These are phyloP conservation scores for Hyles lineata DNA, from an alignment of 2,888 invertebrate species.

Conservation along the genomic window DNA sequence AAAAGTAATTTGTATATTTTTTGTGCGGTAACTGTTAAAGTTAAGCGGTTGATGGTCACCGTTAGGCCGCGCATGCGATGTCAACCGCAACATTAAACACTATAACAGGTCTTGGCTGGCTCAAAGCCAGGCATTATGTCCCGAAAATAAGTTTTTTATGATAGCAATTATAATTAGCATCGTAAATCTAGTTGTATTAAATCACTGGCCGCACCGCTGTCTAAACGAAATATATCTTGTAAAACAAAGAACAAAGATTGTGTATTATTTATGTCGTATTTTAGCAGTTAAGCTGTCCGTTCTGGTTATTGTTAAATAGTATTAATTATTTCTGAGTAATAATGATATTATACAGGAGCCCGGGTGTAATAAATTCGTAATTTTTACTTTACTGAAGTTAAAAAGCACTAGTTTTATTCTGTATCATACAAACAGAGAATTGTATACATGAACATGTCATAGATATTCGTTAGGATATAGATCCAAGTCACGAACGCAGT, in stretches of 20 bases:
- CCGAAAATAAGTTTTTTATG: slow-evolving; percentile 25
- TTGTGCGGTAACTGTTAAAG: slow-evolving; percentile 57
- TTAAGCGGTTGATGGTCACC: slow-evolving; percentile 61
- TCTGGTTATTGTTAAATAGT: slow-evolving; percentile 12
- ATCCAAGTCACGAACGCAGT: too few relatives aligned
- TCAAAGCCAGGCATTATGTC: slow-evolving; percentile 26
- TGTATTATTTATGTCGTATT: neutral
- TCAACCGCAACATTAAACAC: slow-evolving; percentile 68
- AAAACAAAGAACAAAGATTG: slow-evolving; percentile 7
- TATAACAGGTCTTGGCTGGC: slow-evolving; percentile 48
- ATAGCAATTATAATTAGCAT: slow-evolving; percentile 29
- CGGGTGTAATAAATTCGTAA: neutral
- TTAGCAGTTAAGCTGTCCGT: neutral
- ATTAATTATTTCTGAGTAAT: neutral
- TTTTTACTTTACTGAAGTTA: too few relatives aligned
- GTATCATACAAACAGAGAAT: too few relatives aligned
- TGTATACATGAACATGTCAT: too few relatives aligned
- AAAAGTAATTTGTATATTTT: slow-evolving; percentile 39
- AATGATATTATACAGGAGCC: neutral
- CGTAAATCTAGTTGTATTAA: slow-evolving; percentile 26
- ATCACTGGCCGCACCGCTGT: slow-evolving; percentile 14
- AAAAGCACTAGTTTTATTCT: too few relatives aligned
- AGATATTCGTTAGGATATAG: too few relatives aligned
- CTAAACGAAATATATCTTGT: neutral
- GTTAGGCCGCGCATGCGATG: slow-evolving; percentile 70